Conservation (phyloP, 2,797 vertebrate species). For the Falco naumanni region DNA sequence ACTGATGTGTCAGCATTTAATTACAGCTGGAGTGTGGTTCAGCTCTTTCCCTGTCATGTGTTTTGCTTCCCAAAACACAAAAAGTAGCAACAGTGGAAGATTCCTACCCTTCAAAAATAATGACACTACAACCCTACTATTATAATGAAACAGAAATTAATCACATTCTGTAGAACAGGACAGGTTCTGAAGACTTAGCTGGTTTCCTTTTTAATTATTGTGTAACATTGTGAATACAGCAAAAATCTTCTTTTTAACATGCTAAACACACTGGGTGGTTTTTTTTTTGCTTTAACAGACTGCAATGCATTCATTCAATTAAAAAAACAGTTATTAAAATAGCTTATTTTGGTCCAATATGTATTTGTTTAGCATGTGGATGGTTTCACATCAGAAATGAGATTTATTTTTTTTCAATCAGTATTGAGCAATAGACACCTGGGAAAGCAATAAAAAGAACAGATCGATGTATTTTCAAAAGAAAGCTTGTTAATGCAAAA, state of each 20-base stretch:
- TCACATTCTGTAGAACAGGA: constrained; percentile 2
- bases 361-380: neutral
- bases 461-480: constrained; percentile 7
- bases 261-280: neutral
- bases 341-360: constrained; percentile 14
- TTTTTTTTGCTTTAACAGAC: constrained; percentile 43
- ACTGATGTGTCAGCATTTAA: neutral
- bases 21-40: neutral
- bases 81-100: neutral
- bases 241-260: constrained; percentile 56
- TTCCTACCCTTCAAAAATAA: constrained; percentile 18
- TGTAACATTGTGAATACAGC: constrained; percentile 10
- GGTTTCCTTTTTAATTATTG: constrained; percentile 45
- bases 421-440: neutral
- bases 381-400: neutral
- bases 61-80: neutral
- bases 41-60: neutral
- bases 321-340: constrained; percentile 46
- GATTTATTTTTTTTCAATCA: neutral
- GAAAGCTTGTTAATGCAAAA: neutral
- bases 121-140: neutral
- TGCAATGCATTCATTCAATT: constrained; percentile 43
- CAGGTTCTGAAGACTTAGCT: constrained; percentile 10
- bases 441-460: neutral
- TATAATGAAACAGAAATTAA: constrained; percentile 35